phyloP scores from a whole-genome alignment of 2,113 vertebrate genomes.

The Caranx ignobilis region DNA sequence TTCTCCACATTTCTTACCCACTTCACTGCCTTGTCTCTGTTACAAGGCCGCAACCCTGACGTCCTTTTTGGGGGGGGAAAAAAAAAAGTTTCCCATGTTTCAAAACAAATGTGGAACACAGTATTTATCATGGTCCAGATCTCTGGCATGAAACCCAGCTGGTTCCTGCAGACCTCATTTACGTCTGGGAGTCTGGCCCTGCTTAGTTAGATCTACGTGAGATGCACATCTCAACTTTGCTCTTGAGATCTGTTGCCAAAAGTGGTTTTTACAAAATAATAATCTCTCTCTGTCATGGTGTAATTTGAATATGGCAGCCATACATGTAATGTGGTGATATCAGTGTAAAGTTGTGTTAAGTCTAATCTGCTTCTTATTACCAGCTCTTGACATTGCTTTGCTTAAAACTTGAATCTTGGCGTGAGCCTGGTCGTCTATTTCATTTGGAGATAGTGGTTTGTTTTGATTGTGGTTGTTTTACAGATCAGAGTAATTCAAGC shows the following conservation, averaged over 20 bases:
- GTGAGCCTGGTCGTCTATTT: not conserved
- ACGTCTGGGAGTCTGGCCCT: constrained; percentile 21
- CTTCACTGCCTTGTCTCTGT: not conserved
- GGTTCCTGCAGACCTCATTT: constrained; percentile 21
- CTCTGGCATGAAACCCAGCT: constrained; percentile 28
- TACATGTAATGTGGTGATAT: not conserved
- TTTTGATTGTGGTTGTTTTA: not conserved
- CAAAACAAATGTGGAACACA: constrained; percentile 22
- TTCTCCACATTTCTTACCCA: constrained; percentile 26
- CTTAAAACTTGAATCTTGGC: not conserved
- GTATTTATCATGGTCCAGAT: constrained; percentile 39
- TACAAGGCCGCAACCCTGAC: constrained; percentile 6
- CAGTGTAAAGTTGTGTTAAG: not conserved
- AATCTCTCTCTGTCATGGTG: not conserved
- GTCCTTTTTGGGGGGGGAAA: not conserved
- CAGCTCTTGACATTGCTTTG: not conserved
- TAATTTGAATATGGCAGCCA: not conserved
- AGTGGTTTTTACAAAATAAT: constrained; percentile 6
- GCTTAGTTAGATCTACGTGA: not conserved
- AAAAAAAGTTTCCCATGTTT: constrained; percentile 31
- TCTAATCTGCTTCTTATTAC: not conserved
- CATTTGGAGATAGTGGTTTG: not conserved
- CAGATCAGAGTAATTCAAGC: not conserved
- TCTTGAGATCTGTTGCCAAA: constrained; percentile 12
- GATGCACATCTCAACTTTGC: not conserved